Evolutionary conservation across 2,113 vertebrate species (phyloP).

Genomic region (Zingel zingel): DNA sequence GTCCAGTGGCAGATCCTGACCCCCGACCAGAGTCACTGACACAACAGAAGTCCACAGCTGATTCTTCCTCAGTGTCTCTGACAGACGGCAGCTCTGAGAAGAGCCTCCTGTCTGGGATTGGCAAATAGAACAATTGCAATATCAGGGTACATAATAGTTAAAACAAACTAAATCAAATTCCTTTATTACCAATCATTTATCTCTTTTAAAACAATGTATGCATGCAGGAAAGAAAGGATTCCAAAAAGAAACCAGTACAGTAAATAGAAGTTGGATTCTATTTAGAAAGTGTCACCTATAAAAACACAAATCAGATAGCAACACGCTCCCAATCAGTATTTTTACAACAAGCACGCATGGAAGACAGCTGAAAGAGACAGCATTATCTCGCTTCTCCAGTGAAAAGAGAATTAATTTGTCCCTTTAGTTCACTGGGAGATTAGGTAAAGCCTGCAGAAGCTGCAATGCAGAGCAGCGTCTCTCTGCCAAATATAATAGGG

Average conservation of each 20-base stretch:
- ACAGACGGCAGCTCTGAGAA: constrained; percentile 59
- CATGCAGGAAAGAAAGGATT: neutral
- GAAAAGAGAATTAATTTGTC: constrained; percentile 19
- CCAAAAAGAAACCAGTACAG: neutral
- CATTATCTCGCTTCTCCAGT: constrained; percentile 7
- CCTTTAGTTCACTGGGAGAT: constrained; percentile 26
- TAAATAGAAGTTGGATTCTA: neutral
- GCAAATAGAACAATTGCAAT: neutral
- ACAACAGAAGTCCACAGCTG: constrained; percentile 93
- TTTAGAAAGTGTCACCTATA: neutral
- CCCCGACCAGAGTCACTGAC: constrained; percentile 91
- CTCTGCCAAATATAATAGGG: constrained; percentile 25
- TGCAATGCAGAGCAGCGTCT: neutral
- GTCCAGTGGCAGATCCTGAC: constrained; percentile 86
- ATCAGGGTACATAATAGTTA: neutral
- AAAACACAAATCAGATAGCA: neutral
- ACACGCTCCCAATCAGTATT: neutral
- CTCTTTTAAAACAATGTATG: neutral
- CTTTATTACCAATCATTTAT: neutral
- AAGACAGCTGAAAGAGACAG: constrained; percentile 10
- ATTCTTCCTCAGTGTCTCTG: constrained; percentile 88
- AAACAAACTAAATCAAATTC: neutral
- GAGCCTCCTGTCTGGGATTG: constrained; percentile 44
- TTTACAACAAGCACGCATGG: neutral
- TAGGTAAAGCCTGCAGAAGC: constrained; percentile 11